A percentile compares a stretch with the other conserved stretches of the same genome.
Conservation (phyloP, 2,113 vertebrate genomes). For the Pseudorhombus dupliciocellatus region DNA sequence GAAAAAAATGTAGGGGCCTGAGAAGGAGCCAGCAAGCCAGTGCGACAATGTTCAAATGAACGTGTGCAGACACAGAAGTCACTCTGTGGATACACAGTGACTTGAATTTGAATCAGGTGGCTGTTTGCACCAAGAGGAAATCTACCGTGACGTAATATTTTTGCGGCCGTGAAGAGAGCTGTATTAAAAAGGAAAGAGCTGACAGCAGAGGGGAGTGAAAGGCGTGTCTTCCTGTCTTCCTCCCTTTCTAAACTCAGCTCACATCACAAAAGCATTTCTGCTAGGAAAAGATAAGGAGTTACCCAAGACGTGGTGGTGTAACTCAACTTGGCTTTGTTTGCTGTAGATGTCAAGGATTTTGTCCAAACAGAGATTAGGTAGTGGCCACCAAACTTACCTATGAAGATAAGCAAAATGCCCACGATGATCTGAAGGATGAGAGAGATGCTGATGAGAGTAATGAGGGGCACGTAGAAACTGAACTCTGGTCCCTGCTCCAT, state of each 20-base stretch:
- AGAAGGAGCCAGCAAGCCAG: not conserved
- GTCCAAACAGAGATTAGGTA: not conserved
- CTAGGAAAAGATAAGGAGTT: constrained; percentile 33
- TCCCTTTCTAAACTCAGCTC: not conserved
- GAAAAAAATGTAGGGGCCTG: not conserved
- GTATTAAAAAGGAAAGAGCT: constrained; percentile 39
- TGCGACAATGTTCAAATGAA: no score
- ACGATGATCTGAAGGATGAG: constrained; percentile 89
- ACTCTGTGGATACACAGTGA: not conserved
- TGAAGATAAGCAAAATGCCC: constrained; percentile 94
- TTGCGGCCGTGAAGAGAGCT: not conserved
- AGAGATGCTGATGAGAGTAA: constrained; percentile 90
- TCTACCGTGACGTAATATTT: not conserved
- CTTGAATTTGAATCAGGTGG: not conserved
- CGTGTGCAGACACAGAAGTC: not conserved
- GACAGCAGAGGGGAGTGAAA: not conserved
- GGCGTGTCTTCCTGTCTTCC: constrained; percentile 14
- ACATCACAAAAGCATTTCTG: constrained; percentile 33
- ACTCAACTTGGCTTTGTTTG: no score
- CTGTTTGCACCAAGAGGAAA: not conserved
- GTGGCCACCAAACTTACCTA: constrained; percentile 80
- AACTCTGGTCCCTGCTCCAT: constrained; percentile 87
- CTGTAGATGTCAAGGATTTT: not conserved
- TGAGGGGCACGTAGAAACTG: constrained; percentile 86
- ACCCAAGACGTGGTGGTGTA: not conserved